These are phyloP conservation scores for Scomber japonicus DNA, from an alignment of 2,113 vertebrate species.

Conservation along the genomic window DNA sequence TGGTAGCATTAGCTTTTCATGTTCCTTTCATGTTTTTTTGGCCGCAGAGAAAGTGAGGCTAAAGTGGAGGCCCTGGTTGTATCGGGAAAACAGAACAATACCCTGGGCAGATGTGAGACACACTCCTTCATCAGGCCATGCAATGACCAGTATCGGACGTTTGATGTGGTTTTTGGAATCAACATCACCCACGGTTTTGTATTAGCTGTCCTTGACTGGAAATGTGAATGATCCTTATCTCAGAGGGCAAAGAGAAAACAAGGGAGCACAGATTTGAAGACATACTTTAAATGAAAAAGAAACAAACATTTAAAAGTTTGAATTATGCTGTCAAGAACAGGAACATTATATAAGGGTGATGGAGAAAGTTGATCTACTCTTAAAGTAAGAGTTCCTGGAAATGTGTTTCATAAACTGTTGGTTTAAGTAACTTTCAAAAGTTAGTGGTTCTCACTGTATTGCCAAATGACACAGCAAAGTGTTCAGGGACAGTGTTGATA, in stretches of 20 bases:
- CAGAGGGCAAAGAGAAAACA: conserved; percentile 58
- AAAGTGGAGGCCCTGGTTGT: conserved; percentile 40
- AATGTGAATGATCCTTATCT: conserved; percentile 62
- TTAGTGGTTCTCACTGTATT: too few species aligned
- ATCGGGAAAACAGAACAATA: conserved; percentile 43
- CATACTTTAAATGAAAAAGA: conserved; percentile 28
- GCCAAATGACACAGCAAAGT: too few species aligned
- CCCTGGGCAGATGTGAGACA: conserved; percentile 52
- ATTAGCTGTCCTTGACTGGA: conserved; percentile 66
- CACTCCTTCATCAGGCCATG: neutral
- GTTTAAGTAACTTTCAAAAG: too few species aligned
- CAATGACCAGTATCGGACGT: conserved; percentile 49
- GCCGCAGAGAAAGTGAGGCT: conserved; percentile 73
- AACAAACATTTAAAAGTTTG: conserved; percentile 41
- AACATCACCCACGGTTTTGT: conserved; percentile 33
- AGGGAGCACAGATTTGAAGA: conserved; percentile 51
- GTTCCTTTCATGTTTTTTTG: conserved; percentile 78
- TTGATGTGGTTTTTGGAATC: conserved; percentile 70
- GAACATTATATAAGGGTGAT: conserved; percentile 16
- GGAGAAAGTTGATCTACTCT: neutral
- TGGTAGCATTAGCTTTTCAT: conserved; percentile 73
- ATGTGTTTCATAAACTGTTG: too few species aligned
- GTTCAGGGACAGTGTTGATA: too few species aligned
- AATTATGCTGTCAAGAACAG: neutral
- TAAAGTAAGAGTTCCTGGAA: neutral